A percentile compares a stretch with the other conserved stretches of the same genome.
Evolutionary conservation across 1,140 invertebrate genomes (phyloP).

Genomic region (Nasonia giraulti): DNA sequence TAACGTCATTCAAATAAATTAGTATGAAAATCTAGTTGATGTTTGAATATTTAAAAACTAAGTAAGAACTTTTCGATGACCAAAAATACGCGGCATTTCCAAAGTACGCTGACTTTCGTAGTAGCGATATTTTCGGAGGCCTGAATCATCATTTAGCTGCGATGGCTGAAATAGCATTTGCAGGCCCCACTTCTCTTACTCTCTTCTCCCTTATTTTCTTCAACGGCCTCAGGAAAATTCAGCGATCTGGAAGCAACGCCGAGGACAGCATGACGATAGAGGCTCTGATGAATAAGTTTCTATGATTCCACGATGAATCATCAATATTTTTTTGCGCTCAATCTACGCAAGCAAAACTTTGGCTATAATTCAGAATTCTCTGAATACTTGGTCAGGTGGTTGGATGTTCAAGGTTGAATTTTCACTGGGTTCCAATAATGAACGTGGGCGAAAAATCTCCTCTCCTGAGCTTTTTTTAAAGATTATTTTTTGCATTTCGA

Average conservation of each 20-base stretch:
- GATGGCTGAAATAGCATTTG: constrained; percentile 64
- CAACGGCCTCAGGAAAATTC: constrained; percentile 5
- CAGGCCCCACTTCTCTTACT: constrained; percentile 35
- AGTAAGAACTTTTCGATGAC: constrained; percentile 14
- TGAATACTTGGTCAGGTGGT: constrained; percentile 40
- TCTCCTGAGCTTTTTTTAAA: not conserved
- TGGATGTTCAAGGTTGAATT: constrained; percentile 21
- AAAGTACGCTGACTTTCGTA: constrained; percentile 67
- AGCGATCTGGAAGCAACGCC: not conserved
- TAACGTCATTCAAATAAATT: not conserved
- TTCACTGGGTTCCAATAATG: not conserved
- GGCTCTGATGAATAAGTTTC: not conserved
- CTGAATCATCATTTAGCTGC: constrained; percentile 67
- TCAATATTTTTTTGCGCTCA: constrained; percentile 17
- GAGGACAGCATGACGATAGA: not conserved
- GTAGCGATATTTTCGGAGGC: constrained; percentile 64
- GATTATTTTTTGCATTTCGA: not conserved
- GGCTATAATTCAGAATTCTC: constrained; percentile 7
- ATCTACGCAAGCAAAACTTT: not conserved
- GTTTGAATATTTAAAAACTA: not conserved
- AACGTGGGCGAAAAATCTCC: not conserved
- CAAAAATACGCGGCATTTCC: constrained; percentile 54
- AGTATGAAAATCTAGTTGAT: not conserved
- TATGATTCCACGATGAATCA: constrained; percentile 54
- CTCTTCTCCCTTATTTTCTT: constrained; percentile 11